Evolutionary conservation across 2,113 vertebrate genomes (phyloP), one percentile per base, ranked within the genome.

Genomic region (Vulpes lagopus): DNA sequence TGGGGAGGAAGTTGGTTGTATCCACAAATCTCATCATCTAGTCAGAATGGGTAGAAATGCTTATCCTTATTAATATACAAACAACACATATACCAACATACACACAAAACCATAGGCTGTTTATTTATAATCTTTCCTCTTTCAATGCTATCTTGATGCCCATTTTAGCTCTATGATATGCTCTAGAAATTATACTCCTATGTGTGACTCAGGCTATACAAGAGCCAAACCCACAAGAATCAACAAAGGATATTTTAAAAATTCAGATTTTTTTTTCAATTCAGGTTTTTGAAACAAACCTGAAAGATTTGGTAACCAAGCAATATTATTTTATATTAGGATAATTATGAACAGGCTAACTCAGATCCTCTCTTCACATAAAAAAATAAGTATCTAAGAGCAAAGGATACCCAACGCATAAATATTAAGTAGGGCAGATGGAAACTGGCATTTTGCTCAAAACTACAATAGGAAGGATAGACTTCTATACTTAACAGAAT

Each of bases 61-160:
- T 8, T 16, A 90, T 65, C 15, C 25, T 15, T 69, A 89, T 32
- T n/a, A 49, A 96, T 11, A 80, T 17, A 80, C 38, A 62, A 9
- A 87, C 9, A 71, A 43, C 6, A 69, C 38, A 95, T 14, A 83
- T 57, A 71, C 27, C 81, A 20, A 49, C 30, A 92, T 16, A 78
- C 25, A 76, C 53, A 57, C 12, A n/a, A 9, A 89, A 17, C 38
- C 23, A 20, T 51, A 90, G 59, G 8, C 22, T 76, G 38, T n/a
- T 74, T 5, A 67, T 85, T 87, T 96, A 85, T 35, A 94, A 64
- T 17, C 23, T 49, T 97, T 91, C n/a, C 35, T 73, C 62, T 60
- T 71, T 94, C 14, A 32, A 25, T 23, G 35, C 3, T 65, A 49
- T 35, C 53, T 65, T 55, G 43, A 79, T 57, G n/a, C 69, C 71